Conservation (phyloP, 2,113 vertebrate genomes). For the Reinhardtius hippoglossoides region DNA sequence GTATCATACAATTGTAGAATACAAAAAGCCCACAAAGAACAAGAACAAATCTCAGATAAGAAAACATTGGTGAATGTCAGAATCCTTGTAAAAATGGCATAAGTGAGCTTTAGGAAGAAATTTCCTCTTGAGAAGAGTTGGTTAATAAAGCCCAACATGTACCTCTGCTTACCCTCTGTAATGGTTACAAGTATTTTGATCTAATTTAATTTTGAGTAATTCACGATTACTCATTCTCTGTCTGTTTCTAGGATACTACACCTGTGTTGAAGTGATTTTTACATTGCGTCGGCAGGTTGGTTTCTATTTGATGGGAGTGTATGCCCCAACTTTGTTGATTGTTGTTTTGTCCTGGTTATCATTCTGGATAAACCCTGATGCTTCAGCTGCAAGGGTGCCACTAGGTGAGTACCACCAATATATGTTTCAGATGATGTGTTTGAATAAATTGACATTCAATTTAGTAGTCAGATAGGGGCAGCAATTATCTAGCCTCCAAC, state of each 20-base stretch:
- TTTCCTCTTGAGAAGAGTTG: too few species aligned
- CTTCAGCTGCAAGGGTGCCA: constrained; percentile 95
- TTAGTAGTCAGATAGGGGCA: not conserved
- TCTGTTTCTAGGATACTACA: constrained; percentile 90
- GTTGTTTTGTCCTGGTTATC: constrained; percentile 97
- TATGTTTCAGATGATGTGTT: not conserved
- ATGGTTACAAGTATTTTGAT: too few species aligned
- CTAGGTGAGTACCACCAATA: constrained; percentile 85
- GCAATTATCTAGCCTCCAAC: not conserved
- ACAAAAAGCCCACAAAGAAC: too few species aligned
- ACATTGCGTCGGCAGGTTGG: constrained; percentile 94
- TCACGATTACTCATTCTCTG: not conserved
- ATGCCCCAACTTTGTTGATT: constrained; percentile 93
- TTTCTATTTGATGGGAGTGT: constrained; percentile 98
- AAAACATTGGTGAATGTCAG: too few species aligned
- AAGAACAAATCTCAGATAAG: too few species aligned
- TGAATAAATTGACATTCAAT: not conserved
- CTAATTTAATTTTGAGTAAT: not conserved
- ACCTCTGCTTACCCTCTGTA: too few species aligned
- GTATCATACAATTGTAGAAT: too few species aligned
- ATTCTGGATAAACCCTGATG: constrained; percentile 99
- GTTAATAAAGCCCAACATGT: too few species aligned
- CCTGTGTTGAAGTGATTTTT: constrained; percentile 97
- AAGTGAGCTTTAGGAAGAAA: too few species aligned
- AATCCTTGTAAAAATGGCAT: too few species aligned